Conservation (phyloP, 2,888 invertebrate species). For the Rhingia rostrata region DNA sequence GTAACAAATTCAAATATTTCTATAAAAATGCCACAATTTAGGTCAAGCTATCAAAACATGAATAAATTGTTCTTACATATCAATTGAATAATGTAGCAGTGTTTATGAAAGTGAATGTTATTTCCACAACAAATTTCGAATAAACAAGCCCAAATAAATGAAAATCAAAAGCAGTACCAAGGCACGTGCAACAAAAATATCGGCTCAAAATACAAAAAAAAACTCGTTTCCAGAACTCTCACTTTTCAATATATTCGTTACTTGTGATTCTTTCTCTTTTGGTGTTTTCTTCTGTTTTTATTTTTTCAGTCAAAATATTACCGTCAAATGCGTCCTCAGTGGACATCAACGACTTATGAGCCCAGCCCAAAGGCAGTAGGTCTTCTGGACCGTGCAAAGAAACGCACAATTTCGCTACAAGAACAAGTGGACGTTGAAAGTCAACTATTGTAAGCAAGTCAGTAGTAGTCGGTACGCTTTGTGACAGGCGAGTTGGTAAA, state of each 20-base stretch:
- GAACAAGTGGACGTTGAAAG: conserved; percentile 59
- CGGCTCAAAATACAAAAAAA: conserved; percentile 28
- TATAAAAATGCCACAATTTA: too few species aligned
- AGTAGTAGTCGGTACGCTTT: conserved; percentile 2
- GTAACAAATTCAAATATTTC: too few species aligned
- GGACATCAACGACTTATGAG: background rate
- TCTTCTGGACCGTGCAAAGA: conserved; percentile 16
- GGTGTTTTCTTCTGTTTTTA: conserved; percentile 5
- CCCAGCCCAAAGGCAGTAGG: conserved; percentile 21
- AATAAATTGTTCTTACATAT: too few species aligned
- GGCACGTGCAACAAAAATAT: conserved; percentile 19
- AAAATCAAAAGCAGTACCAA: conserved; percentile 12
- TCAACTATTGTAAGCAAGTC: conserved; percentile 25
- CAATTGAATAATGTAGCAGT: background rate
- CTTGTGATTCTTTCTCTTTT: conserved; percentile 70
- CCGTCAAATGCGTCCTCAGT: conserved; percentile 21
- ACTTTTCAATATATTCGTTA: conserved; percentile 73
- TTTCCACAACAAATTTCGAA: conserved; percentile 32
- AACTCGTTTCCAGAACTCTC: conserved; percentile 74
- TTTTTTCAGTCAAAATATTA: conserved; percentile 27
- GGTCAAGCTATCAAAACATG: too few species aligned
- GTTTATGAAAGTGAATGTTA: conserved; percentile 65
- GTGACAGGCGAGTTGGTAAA: background rate
- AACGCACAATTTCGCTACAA: conserved; percentile 30
- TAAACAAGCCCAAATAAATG: conserved; percentile 21